A percentile compares a stretch with the other conserved stretches of the same genome.
These are phyloP conservation scores for Amblyopsis rosae DNA, from an alignment of 2,113 vertebrate genomes.

Conservation along the genomic window DNA sequence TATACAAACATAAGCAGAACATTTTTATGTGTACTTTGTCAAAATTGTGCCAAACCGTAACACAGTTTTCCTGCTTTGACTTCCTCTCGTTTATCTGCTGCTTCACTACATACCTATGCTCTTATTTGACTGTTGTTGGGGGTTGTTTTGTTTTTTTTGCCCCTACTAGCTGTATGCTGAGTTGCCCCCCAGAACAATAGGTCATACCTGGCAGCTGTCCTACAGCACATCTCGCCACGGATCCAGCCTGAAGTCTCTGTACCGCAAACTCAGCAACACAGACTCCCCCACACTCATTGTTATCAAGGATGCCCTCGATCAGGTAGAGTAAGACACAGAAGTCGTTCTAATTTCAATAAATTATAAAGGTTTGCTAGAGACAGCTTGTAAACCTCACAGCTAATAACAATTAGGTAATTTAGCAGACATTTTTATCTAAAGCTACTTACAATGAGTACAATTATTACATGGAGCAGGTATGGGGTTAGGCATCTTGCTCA, in stretches of 20 bases:
- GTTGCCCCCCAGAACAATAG: constrained; percentile 77
- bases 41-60: too few species aligned
- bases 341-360: not conserved
- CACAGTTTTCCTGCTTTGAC: not conserved
- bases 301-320: constrained; percentile 75
- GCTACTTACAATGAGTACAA: too few species aligned
- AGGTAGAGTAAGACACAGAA: constrained; percentile 54
- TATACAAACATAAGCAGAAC: not conserved
- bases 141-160: not conserved
- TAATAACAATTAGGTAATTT: too few species aligned
- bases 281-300: constrained; percentile 77
- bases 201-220: constrained; percentile 70
- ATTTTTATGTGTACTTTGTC: not conserved
- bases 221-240: constrained; percentile 77
- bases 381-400: not conserved
- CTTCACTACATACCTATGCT: too few species aligned
- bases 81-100: not conserved
- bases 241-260: constrained; percentile 79
- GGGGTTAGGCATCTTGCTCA: too few species aligned
- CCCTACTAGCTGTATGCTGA: constrained; percentile 68
- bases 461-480: too few species aligned
- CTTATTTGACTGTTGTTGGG: not conserved
- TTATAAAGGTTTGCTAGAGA: not conserved
- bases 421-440: too few species aligned
- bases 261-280: constrained; percentile 70